Base-by-base conservation (phyloP, 2,797 vertebrate species). In the Tarsius wallacei region DNA sequence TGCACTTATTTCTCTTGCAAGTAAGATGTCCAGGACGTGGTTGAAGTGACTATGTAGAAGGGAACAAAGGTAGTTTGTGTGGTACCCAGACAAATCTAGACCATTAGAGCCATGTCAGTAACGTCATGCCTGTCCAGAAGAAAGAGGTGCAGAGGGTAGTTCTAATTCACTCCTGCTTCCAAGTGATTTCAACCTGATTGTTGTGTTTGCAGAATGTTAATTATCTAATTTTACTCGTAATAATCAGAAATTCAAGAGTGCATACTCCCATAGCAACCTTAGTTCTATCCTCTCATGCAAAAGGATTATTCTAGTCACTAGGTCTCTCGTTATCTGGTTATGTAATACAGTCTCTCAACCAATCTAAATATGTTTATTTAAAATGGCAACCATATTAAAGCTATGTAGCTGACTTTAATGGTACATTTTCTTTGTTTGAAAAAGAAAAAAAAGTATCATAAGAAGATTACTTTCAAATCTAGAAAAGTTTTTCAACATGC, bases 181-280 rank as follows among this genome's bases (percentile, higher is more conserved):
- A 90, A 76, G 71, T 55, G 53, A 95, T 71, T 83, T 90, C 76
- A 92, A 55, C 59, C 74, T 76, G 42, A 95, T 64, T 87, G 36
- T 66, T 87, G 19, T 84, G 28, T 89, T 93, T 84, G 66, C 81
- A 90, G 53, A 87, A 95, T 83, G 49, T 76, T 92, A 90, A 91
- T 82, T 57, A 59, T 55, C 59, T 87, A 49, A 87, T 81, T 76
- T 94, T 90, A 78, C 93, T 93, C 77, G 59, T 84, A 80, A 57
- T 90, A 94, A 1, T 71, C 19, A 89, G 47, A 74, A 83, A 59
- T 76, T 76, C 71, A 92, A 47, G 1, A 66, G 53, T 63, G 70
- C 81, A 81, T 89, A 87, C 42, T 80, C 59, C 70, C 71, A 74
- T 22, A 57, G 81, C 7, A 63, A 61, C 22, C 7, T 70, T 31